Evolutionary conservation across 2,797 vertebrate species (phyloP).

Genomic region (Rhabdophis nuchalis): DNA sequence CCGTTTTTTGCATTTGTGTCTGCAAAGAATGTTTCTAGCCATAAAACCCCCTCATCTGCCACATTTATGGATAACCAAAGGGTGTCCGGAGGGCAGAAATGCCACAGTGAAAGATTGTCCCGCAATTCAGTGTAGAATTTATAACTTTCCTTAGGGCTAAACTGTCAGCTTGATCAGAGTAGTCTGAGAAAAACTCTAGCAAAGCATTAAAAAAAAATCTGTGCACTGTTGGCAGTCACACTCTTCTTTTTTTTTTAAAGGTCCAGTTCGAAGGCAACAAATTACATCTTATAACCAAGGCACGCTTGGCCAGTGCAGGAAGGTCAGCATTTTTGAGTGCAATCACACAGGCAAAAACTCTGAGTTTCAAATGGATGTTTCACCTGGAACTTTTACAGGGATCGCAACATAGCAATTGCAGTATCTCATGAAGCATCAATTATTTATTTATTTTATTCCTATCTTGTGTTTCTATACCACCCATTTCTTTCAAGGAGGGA

Average conservation of each 20-base stretch:
- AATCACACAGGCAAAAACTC: neutral
- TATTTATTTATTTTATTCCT: neutral
- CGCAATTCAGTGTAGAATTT: conserved; percentile 69
- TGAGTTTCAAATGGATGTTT: neutral
- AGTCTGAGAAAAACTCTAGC: conserved; percentile 62
- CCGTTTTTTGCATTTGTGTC: conserved; percentile 61
- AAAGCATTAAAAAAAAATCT: conserved; percentile 57
- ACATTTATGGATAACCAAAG: conserved; percentile 72
- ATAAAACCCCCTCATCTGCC: conserved; percentile 72
- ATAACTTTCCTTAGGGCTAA: conserved; percentile 69
- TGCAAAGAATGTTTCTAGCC: conserved; percentile 72
- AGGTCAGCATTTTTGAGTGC: neutral
- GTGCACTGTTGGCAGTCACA: conserved; percentile 48
- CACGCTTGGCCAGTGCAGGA: fast-evolving
- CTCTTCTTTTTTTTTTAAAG: conserved; percentile 51
- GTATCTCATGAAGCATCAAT: neutral
- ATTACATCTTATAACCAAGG: conserved; percentile 8
- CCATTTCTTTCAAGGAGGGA: neutral
- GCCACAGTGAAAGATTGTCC: conserved; percentile 71
- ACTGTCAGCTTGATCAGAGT: conserved; percentile 70
- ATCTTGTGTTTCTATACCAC: neutral
- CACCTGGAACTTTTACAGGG: neutral
- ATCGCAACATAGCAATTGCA: neutral
- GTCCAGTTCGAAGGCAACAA: conserved; percentile 37
- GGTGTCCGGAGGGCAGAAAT: conserved; percentile 67